Base-by-base conservation (phyloP, 2,113 vertebrate species). In the Elachura formosa region DNA sequence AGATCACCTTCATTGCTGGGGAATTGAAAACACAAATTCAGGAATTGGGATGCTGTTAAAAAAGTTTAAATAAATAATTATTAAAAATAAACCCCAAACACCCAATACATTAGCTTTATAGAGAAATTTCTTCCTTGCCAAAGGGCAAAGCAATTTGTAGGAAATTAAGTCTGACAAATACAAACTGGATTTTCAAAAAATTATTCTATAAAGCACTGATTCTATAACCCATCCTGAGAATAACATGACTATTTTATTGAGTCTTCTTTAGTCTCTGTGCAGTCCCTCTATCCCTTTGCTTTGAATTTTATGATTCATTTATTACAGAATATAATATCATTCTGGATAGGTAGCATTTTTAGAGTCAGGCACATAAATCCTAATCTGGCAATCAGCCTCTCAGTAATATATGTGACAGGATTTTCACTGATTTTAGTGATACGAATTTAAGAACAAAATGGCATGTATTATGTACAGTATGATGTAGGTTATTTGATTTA, bases 181-280 rank as follows among this genome's bases (percentile, higher is more conserved):
- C 63, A 92, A 92, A 82, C 64, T 87, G 55, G 40, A 63, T 78
- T 87, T 63, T 81, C 87, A 89, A 78, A 58, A 52, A 89, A 54
- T 73, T 56, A 94, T 84, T 91, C n/a, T 55, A 31, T 73, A 76
- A 89, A 43, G 62, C 58, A 62, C 31, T 93, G 93, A 76, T 56
- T 89, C 45, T 66, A 8, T 76, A 87, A 94, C 66, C 73, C 4
- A 5, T 43, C 54, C 86, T 54, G 52, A 92, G 56, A 93, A 84
- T 26, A 91, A 69, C 85, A 79, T 59, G 87, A 75, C 86, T 67
- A 24, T 63, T 89, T 75, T 93, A 94, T 89, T 92, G 91, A 96
- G 93, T 89, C 49, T 68, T 80, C 51, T 71, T 94, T 86, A 95
- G 87, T 72, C 67, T 96, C 82, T 77, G 55, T 90, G 73, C 82